phyloP scores from a whole-genome alignment of 2,113 vertebrate species.

The Genyomyrus donnyi region DNA sequence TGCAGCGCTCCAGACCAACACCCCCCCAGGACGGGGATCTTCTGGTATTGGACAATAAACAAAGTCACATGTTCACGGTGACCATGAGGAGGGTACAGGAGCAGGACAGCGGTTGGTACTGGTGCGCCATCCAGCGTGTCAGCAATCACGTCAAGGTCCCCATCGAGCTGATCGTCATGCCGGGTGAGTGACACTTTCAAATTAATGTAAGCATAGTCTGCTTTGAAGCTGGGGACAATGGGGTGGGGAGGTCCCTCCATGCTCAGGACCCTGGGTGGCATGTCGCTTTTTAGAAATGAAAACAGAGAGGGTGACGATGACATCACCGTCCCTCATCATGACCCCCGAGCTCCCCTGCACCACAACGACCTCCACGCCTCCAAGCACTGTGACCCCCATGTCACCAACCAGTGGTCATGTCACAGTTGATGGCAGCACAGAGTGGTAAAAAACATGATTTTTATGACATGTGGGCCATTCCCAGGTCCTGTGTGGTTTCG shows the following conservation, averaged over 20 bases:
- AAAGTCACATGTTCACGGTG: slow-evolving; percentile 11
- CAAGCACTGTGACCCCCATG: background rate
- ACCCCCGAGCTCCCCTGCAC: background rate
- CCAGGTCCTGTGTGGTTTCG: background rate
- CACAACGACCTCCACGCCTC: background rate
- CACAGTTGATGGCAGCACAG: background rate
- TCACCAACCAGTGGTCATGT: background rate
- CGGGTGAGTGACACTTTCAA: slow-evolving; percentile 11
- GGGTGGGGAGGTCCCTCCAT: background rate
- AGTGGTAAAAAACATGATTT: background rate
- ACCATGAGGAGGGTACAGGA: background rate
- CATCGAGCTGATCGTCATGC: slow-evolving; percentile 19
- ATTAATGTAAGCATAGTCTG: background rate
- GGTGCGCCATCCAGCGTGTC: slow-evolving; percentile 29
- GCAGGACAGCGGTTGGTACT: slow-evolving; percentile 28
- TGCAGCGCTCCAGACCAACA: slow-evolving; percentile 8
- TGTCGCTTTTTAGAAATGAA: background rate
- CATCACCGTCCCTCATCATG: background rate
- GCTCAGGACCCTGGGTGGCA: background rate
- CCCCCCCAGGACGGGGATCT: background rate
- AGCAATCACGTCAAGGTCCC: slow-evolving; percentile 9
- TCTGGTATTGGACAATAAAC: slow-evolving; percentile 19
- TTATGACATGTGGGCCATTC: background rate
- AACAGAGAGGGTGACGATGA: background rate
- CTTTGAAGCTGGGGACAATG: background rate